A percentile compares a stretch with the other conserved stretches of the same genome.
These are phyloP conservation scores for Scophthalmus maximus DNA, from an alignment of 2,113 vertebrate genomes.

Conservation along the genomic window DNA sequence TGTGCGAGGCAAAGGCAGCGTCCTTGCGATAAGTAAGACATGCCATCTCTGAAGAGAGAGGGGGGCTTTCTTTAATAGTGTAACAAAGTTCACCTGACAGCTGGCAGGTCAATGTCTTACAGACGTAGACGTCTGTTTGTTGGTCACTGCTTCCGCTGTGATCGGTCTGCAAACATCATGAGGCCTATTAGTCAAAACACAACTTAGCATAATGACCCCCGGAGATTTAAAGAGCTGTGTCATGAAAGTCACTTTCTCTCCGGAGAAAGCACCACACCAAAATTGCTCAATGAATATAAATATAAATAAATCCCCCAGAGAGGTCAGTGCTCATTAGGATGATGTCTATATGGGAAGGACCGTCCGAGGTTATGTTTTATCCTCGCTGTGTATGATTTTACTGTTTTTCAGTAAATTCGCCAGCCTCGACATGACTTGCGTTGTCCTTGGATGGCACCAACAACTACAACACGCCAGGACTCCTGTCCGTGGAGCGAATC, in stretches of 20 bases:
- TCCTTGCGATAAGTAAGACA: conserved; percentile 74
- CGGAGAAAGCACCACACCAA: conserved; percentile 43
- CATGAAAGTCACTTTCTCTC: conserved; percentile 73
- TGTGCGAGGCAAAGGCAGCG: conserved; percentile 57
- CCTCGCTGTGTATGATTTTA: background rate
- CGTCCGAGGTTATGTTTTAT: conserved; percentile 12
- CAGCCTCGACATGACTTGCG: background rate
- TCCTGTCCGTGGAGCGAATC: conserved; percentile 35
- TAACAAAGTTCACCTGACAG: conserved; percentile 55
- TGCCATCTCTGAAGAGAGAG: conserved; percentile 58
- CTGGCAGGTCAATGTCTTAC: conserved; percentile 53
- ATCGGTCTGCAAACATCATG: conserved; percentile 60
- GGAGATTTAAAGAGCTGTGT: conserved; percentile 68
- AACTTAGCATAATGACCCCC: conserved; percentile 78
- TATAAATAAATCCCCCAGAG: background rate
- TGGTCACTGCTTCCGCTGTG: conserved; percentile 19
- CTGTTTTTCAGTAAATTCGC: background rate
- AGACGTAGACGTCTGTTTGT: conserved; percentile 38
- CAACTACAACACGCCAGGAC: conserved; percentile 33
- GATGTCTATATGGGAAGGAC: too few species aligned
- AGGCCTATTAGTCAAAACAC: conserved; percentile 76
- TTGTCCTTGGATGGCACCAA: conserved; percentile 41
- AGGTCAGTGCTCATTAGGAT: too few species aligned
- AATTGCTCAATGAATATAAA: conserved; percentile 49
- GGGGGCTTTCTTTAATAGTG: conserved; percentile 70